phyloP scores from a whole-genome alignment of 2,888 invertebrate species.

The Macrosiphum euphorbiae region DNA sequence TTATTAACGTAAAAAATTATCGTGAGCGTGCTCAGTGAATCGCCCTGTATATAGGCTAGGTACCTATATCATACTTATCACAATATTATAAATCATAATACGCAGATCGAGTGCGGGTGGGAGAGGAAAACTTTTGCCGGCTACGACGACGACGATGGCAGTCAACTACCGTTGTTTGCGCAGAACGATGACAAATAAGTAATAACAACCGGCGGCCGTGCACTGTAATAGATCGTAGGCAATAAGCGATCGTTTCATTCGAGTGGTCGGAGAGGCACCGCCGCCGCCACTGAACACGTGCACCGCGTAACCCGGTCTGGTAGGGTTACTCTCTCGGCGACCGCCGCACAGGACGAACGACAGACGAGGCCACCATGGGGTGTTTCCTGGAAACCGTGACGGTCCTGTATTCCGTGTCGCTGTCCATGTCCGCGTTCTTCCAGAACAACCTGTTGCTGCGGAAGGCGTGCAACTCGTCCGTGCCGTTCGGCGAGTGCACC shows the following conservation, averaged over 20 bases:
- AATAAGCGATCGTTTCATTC: not conserved
- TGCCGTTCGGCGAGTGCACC: constrained; percentile 65
- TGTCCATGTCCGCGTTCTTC: constrained; percentile 57
- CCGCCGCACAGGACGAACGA: not conserved
- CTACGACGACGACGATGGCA: not conserved
- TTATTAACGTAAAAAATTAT: not conserved
- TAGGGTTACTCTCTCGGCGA: not conserved
- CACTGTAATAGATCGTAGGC: not conserved
- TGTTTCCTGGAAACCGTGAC: constrained; percentile 55
- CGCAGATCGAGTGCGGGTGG: not conserved
- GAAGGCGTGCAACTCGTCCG: constrained; percentile 61
- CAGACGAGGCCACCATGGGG: not conserved
- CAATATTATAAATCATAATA: not conserved
- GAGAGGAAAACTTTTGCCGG: not conserved
- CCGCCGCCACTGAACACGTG: not conserved
- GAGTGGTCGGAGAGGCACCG: not conserved
- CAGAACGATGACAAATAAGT: not conserved
- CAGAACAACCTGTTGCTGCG: constrained; percentile 61
- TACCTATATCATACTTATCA: not conserved
- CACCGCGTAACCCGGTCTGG: not conserved
- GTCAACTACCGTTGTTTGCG: not conserved
- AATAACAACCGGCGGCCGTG: not conserved
- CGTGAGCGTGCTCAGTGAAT: not conserved
- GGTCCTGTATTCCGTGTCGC: constrained; percentile 21
- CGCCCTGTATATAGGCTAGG: not conserved